A percentile compares a stretch with the other conserved stretches of the same genome.
Evolutionary conservation across 2,113 vertebrate genomes (phyloP).

Genomic region (Toxotes chatareus): DNA sequence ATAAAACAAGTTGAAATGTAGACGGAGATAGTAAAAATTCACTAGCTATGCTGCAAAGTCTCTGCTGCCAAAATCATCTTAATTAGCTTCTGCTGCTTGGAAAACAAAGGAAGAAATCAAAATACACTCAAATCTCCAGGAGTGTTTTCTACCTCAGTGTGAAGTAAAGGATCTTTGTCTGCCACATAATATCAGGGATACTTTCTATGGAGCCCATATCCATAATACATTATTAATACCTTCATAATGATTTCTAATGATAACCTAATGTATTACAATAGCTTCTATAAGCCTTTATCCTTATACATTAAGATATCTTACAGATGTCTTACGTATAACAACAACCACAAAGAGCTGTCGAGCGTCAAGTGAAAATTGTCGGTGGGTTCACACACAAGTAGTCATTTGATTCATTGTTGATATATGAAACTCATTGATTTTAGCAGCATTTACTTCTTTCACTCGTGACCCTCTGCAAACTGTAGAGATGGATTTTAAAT

Average conservation of each 20-base stretch:
- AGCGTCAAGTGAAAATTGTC: not conserved
- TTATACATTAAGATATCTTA: not conserved
- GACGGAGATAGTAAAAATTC: not conserved
- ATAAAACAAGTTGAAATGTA: not conserved
- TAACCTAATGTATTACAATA: not conserved
- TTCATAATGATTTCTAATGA: constrained; percentile 10
- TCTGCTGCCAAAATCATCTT: constrained; percentile 8
- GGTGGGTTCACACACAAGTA: not conserved
- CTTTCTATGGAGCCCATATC: not conserved
- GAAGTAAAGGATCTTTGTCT: constrained; percentile 9
- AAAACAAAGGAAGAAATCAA: constrained; percentile 17
- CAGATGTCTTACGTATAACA: not conserved
- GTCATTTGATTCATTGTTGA: not conserved
- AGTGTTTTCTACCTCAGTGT: not conserved
- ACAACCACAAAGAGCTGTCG: not conserved
- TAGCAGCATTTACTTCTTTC: not conserved
- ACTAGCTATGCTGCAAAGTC: not conserved
- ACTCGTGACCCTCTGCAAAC: not conserved
- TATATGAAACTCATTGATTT: not conserved
- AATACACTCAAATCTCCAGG: not conserved
- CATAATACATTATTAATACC: constrained; percentile 12
- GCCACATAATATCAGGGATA: constrained; percentile 10
- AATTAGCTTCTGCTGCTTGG: not conserved
- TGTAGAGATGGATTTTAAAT: too few species aligned
- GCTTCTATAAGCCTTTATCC: not conserved